Evolutionary conservation across 2,888 invertebrate genomes (phyloP).

Genomic region (Cheilosia pagana): DNA sequence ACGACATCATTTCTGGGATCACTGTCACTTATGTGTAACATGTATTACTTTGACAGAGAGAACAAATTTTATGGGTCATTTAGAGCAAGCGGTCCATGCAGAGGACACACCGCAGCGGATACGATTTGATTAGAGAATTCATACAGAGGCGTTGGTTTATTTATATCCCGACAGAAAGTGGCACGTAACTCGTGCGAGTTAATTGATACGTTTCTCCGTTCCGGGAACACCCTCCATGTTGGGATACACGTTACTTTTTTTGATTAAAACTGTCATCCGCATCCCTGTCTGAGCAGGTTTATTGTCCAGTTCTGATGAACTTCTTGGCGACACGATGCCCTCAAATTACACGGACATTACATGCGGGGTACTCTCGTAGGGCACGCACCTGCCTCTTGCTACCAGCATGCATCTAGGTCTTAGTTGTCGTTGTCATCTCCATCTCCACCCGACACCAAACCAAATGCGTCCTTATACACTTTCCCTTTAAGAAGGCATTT

Average conservation of each 20-base stretch:
- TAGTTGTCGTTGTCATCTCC: slow-evolving; percentile 56
- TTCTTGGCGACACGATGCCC: slow-evolving; percentile 12
- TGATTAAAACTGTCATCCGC: slow-evolving; percentile 5
- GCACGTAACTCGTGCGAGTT: slow-evolving; percentile 25
- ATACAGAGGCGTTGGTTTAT: slow-evolving; percentile 34
- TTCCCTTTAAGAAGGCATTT: slow-evolving; percentile 64
- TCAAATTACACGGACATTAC: slow-evolving; percentile 58
- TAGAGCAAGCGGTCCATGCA: slow-evolving; percentile 48
- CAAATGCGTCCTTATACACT: slow-evolving; percentile 47
- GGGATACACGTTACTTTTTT: not conserved
- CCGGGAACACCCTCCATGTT: not conserved
- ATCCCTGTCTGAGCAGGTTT: slow-evolving; percentile 4
- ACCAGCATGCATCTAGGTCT: slow-evolving; percentile 32
- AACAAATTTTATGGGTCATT: slow-evolving; percentile 68
- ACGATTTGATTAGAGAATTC: slow-evolving; percentile 48
- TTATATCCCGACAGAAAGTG: not conserved
- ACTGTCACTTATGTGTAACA: slow-evolving; percentile 52
- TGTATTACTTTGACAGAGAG: slow-evolving; percentile 18
- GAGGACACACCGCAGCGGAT: slow-evolving; percentile 1
- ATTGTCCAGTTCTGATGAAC: slow-evolving; percentile 46
- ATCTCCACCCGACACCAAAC: slow-evolving; percentile 25
- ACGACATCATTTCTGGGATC: slow-evolving; percentile 58
- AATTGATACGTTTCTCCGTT: slow-evolving; percentile 21
- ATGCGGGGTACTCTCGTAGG: slow-evolving; percentile 34
- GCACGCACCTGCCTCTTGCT: slow-evolving; percentile 56